phyloP scores from a whole-genome alignment of 2,113 vertebrate genomes.

The Catagonus wagneri region DNA sequence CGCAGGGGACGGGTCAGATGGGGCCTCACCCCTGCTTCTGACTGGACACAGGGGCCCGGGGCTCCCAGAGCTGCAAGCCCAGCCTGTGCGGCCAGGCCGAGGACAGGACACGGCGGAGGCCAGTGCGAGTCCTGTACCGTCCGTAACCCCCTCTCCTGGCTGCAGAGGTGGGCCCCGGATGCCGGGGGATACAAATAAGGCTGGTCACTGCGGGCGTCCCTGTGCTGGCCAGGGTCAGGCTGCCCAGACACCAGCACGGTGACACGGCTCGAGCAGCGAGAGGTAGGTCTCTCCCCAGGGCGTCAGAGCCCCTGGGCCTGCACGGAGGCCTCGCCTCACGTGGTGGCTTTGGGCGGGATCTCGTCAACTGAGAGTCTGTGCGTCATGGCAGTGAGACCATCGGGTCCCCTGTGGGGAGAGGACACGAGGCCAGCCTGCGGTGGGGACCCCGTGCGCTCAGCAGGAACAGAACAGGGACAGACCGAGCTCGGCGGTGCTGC shows the following conservation, averaged over 20 bases:
- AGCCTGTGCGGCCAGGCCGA: background rate
- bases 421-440: rapidly evolving
- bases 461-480: background rate
- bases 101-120: too few relatives aligned
- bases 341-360: background rate
- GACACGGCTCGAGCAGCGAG: rapidly evolving
- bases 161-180: background rate
- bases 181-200: rapidly evolving
- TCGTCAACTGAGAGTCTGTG: background rate
- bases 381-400: background rate
- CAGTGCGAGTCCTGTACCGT: rapidly evolving
- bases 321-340: background rate
- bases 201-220: rapidly evolving
- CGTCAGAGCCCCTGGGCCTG: background rate
- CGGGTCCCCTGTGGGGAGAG: background rate
- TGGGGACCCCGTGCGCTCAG: background rate
- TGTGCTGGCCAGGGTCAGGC: background rate
- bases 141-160: rapidly evolving
- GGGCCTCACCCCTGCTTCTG: background rate
- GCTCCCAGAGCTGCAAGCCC: background rate
- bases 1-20: rapidly evolving
- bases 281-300: background rate
- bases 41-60: rapidly evolving
- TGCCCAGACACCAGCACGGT: background rate
- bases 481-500: background rate